Percentiles rank a stretch among this genome's conserved stretches.
These are phyloP conservation scores for Drosophila kanapiae DNA, from an alignment of 1,140 invertebrate species.

Conservation along the genomic window DNA sequence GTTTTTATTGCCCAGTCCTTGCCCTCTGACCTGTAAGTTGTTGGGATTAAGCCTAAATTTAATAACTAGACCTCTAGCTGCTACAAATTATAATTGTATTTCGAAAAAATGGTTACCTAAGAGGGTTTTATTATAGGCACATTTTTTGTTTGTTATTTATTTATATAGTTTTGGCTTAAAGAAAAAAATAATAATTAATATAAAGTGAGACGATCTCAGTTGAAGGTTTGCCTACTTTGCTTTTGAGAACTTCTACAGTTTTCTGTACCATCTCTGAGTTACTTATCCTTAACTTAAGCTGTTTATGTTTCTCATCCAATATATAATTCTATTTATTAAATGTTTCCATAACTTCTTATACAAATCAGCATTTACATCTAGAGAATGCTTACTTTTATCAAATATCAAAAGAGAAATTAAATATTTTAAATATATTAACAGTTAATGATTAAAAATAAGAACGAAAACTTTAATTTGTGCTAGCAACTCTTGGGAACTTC, in stretches of 20 bases:
- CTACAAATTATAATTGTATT: neutral
- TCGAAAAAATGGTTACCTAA: neutral
- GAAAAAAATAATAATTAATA: no score
- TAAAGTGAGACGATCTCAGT: no score
- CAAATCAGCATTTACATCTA: no score
- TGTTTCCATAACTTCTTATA: no score
- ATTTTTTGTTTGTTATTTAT: neutral
- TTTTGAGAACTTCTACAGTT: no score
- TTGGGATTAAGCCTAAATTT: neutral
- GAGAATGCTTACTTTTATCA: no score
- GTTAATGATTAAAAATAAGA: neutral
- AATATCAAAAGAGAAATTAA: no score
- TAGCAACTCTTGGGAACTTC: neutral
- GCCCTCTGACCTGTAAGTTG: neutral
- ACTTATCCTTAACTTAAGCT: no score
- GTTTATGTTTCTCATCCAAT: no score
- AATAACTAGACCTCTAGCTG: neutral
- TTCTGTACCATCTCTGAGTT: no score
- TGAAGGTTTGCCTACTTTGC: no score
- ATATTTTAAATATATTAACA: neutral
- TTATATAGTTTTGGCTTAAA: neutral
- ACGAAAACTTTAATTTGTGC: neutral
- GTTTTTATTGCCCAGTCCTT: slow-evolving; percentile 1
- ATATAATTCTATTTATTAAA: no score
- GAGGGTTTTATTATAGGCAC: accelerated